phyloP scores from a whole-genome alignment of 2,113 vertebrate species.

The Athene noctua region DNA sequence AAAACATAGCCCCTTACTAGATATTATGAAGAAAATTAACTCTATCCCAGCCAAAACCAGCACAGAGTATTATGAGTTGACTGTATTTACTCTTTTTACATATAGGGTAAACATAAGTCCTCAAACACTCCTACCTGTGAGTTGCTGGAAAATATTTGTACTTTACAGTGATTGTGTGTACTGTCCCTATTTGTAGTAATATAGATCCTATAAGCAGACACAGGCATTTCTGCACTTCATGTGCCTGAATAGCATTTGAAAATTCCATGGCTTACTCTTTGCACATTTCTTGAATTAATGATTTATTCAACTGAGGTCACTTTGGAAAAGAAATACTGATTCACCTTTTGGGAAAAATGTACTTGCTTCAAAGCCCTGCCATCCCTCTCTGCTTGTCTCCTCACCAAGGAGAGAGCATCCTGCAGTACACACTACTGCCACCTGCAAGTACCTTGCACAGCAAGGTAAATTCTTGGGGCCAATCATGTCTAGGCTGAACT shows the following conservation, averaged over 20 bases:
- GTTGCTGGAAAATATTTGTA: not conserved
- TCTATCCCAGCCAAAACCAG: too few species aligned
- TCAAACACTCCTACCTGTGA: not conserved
- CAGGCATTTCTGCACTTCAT: not conserved
- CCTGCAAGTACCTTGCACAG: not conserved
- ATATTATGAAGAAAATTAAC: too few species aligned
- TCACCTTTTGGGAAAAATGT: not conserved
- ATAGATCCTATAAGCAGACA: not conserved
- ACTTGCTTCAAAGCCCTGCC: not conserved
- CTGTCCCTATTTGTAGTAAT: not conserved
- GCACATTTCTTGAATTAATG: not conserved
- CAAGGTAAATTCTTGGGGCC: not conserved
- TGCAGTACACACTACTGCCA: fast-evolving
- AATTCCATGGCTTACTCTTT: not conserved
- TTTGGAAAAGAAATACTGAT: not conserved
- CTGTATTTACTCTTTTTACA: not conserved
- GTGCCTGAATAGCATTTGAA: not conserved
- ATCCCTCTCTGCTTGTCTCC: not conserved
- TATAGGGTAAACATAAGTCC: not conserved
- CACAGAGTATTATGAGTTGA: not conserved
- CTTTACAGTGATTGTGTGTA: not conserved
- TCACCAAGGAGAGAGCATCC: not conserved
- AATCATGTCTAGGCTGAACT: not conserved
- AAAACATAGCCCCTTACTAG: too few species aligned
- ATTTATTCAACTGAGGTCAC: not conserved